A percentile compares a stretch with the other conserved stretches of the same genome.
Conservation (phyloP, 1,140 invertebrate species). For the Neodiprion lecontei region DNA sequence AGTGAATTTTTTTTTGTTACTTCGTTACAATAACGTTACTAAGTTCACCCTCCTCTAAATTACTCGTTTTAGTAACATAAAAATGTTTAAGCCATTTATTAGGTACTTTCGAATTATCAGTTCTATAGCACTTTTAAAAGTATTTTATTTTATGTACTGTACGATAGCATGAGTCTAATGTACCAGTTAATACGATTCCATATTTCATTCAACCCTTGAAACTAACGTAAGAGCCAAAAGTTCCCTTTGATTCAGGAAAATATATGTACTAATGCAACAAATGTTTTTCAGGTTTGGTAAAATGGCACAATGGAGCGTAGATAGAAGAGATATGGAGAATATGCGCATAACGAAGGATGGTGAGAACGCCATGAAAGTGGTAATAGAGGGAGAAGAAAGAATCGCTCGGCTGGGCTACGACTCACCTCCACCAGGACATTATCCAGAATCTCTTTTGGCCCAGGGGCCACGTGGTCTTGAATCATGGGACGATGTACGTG, state of each 20-base stretch:
- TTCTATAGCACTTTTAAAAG: conserved; percentile 9
- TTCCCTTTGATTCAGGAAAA: too few relatives aligned
- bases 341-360: conserved; percentile 82
- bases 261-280: too few relatives aligned
- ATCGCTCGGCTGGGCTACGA: conserved; percentile 57
- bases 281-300: conserved; percentile 74
- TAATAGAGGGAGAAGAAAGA: conserved; percentile 71
- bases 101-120: too few relatives aligned
- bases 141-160: not conserved
- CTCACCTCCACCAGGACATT: conserved; percentile 78
- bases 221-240: too few relatives aligned
- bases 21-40: too few relatives aligned
- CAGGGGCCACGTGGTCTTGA: conserved; percentile 75
- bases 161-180: too few relatives aligned
- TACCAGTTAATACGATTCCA: too few relatives aligned
- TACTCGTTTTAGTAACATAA: too few relatives aligned
- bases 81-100: too few relatives aligned
- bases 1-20: too few relatives aligned
- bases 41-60: too few relatives aligned
- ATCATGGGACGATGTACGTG: conserved; percentile 85
- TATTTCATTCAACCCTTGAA: too few relatives aligned
- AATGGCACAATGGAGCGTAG: conserved; percentile 87
- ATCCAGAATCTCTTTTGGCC: conserved; percentile 75
- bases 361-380: conserved; percentile 75
- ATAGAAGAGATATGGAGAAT: conserved; percentile 80